phyloP scores from a whole-genome alignment of 64 coral and sea anemone genomes.

The Astreopora myriophthalma region DNA sequence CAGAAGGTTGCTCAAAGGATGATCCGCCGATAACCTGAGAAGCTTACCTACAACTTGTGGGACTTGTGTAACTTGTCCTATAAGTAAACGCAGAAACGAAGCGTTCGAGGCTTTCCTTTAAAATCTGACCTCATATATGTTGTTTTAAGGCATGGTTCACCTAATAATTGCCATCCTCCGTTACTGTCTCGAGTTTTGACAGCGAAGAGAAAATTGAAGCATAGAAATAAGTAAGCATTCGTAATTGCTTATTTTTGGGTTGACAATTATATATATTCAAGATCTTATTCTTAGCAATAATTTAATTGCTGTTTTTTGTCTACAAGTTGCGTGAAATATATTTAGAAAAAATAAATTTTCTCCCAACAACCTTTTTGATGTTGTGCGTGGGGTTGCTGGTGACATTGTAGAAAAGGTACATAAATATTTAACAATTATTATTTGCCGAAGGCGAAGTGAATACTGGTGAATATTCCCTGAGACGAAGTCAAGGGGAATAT shows the following conservation, averaged over 20 bases:
- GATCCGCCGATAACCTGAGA: background rate
- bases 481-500: too few relatives aligned
- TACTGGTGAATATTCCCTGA: too few relatives aligned
- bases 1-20: background rate
- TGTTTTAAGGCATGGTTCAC: background rate
- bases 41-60: background rate
- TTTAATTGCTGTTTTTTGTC: too few relatives aligned
- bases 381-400: slow-evolving; percentile 82
- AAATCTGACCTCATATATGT: background rate
- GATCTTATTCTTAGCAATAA: too few relatives aligned
- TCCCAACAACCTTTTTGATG: slow-evolving; percentile 90
- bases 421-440: background rate
- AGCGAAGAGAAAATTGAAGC: background rate
- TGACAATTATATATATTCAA: too few relatives aligned
- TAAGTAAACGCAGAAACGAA: background rate
- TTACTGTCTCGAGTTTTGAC: background rate
- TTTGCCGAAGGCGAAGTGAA: too few relatives aligned
- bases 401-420: slow-evolving; percentile 97
- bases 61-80: background rate
- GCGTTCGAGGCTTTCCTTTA: background rate
- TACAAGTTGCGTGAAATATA: too few relatives aligned
- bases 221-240: background rate
- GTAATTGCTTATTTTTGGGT: slow-evolving; percentile 3
- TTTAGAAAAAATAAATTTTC: too few relatives aligned
- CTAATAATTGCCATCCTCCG: background rate